Evolutionary conservation across 2,797 vertebrate genomes (phyloP), one percentile per base, ranked within the genome.

Genomic region (Oreochromis mossambicus): DNA sequence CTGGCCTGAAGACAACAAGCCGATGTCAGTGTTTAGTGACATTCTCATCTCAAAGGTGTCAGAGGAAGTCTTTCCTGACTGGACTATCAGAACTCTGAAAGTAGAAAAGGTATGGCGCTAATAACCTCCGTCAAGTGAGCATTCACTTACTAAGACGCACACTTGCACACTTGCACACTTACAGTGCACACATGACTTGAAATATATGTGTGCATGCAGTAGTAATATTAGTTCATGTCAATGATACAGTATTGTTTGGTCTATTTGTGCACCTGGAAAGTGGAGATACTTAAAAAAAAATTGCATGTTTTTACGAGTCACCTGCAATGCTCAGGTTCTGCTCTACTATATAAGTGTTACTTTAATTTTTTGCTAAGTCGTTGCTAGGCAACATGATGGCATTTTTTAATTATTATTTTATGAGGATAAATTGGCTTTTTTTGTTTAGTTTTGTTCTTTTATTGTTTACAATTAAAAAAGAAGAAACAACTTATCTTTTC

Each of bases 1-100:
- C 83, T 99, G 98, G 98, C 98, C 98, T 56, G 98, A 99, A 92
- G 98, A 99, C 94, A 98, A 98, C 92, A 99, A 99, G 93, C 98
- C 98, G 1, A 98, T 99, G 88, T 98, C 98, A 2, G 98, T 99
- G 87, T 99, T 99, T 94, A 98, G 98, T 89, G 98, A 99, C 94
- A 99, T 99, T 92, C 96, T 99, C 85, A 98, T 99, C 88, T 99
- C 98, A 80, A 99, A 99, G 94, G 93, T 99, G 89, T 95, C 97
- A 78, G 98, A 99, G 91, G 97, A 99, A 68, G 92, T 96, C 85
- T 96, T 97, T 80, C 97, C 97, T 81, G 98, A 99, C 83, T 99
- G 99, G 98, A 99, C 97, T n/a, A 96, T 98, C 90, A 96, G 99
- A 87, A 98, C 97, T 24, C 95, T 99, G 41, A 98, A 97, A 97